Evolutionary conservation across 2,113 vertebrate species (phyloP), one percentile per base, ranked within the genome.

Genomic region (Choloepus hoffmanni): DNA sequence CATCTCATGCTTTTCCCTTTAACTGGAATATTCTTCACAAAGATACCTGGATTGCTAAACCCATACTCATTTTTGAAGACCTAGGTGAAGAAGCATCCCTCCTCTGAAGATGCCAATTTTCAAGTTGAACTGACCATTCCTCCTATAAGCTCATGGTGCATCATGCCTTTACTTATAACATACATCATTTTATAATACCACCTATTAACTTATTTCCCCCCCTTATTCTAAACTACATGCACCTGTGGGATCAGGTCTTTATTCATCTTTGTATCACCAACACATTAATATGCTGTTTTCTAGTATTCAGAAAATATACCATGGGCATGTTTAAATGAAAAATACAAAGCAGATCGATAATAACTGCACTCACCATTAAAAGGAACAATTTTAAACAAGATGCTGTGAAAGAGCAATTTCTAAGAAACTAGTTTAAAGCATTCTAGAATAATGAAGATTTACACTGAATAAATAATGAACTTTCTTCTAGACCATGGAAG

Each of bases 371-470:
- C 53, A 63, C 26, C 65, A 85, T 18, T 90, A 65, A 58, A 48
- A 30, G 28, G 23, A 88, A 60, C 21, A 62, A 68, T 96, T 92
- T 68, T 70, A 90, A 90, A 79, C 18, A 95, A 89, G 10, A 78
- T 78, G 45, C 9, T 45, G 19, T 45, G 92, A 87, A 90, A 43
- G 28, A 58, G 30, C 14, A 81, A 67, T 63, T 93, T 63, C 43
- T 87, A 95, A 86, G 7, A 77, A 85, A 92, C 70, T 58, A 43
- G 63, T 65, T 84, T 1, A 87, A 86, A 50, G 23, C 74, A 76
- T 18, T 74, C 85, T 89, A 85, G 23, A 97, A 76, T 23, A 86
- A 79, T 55, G 24, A 63, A 89, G 43, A 78, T 68, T 85, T 36
- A 84, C 4, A 79, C 24, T 82, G 43, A 91, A 93, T 77, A 60